phyloP scores from a whole-genome alignment of 1,140 invertebrate species.

The Chrysoperla carnea region DNA sequence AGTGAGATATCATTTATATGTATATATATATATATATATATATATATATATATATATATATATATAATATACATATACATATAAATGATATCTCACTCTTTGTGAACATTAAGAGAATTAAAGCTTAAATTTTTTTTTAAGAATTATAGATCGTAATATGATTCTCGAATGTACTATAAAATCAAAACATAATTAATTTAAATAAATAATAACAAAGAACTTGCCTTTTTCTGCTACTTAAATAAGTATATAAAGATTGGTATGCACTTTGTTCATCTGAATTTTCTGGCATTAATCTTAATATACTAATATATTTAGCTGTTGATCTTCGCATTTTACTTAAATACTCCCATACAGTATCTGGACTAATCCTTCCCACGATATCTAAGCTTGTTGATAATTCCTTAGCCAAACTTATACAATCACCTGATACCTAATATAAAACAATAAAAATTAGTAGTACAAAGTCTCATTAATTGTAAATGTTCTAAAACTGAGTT shows the following conservation, averaged over 20 bases:
- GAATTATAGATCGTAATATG: too few relatives aligned
- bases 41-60: too few relatives aligned
- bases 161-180: too few relatives aligned
- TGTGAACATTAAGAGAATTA: too few relatives aligned
- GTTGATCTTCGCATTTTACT: conserved; percentile 74
- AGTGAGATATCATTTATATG: too few relatives aligned
- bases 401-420: conserved; percentile 47
- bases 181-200: too few relatives aligned
- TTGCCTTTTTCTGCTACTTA: conserved; percentile 51
- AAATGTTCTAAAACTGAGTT: too few relatives aligned
- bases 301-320: conserved; percentile 72
- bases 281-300: conserved; percentile 59
- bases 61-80: too few relatives aligned
- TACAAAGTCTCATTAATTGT: neutral
- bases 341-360: conserved; percentile 88
- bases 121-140: too few relatives aligned
- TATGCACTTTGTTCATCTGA: conserved; percentile 75
- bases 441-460: conserved; percentile 6
- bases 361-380: conserved; percentile 77
- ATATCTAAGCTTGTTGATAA: conserved; percentile 67
- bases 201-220: conserved; percentile 36
- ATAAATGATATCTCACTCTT: too few relatives aligned
- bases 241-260: conserved; percentile 74
- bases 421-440: conserved; percentile 39
- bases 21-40: too few relatives aligned